Evolutionary conservation across 37 sponge, comb jelly and placozoan species (phyloP).

Genomic region (Axinella damicornis): DNA sequence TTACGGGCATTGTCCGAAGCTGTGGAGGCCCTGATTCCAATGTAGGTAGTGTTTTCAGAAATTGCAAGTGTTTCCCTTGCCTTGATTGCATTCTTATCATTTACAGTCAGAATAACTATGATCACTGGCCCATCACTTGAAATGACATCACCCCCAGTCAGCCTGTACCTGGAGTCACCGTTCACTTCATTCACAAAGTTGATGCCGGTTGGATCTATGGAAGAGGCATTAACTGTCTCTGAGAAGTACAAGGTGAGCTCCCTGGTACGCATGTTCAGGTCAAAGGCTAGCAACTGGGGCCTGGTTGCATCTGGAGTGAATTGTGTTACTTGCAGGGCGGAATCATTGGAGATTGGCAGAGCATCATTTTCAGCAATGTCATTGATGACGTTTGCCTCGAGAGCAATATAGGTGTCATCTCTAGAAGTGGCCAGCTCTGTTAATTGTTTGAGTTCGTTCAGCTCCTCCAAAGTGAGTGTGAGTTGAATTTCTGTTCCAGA

Average conservation of each 20-base stretch:
- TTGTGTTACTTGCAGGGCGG: slow-evolving; percentile 37
- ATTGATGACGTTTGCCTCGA: slow-evolving; percentile 67
- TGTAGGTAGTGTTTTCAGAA: slow-evolving; percentile 63
- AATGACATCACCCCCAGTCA: slow-evolving; percentile 69
- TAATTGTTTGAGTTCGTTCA: slow-evolving; percentile 76
- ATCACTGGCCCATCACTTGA: slow-evolving; percentile 67
- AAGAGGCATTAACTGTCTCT: slow-evolving; percentile 82
- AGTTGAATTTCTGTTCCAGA: slow-evolving; percentile 46
- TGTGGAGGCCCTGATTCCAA: slow-evolving; percentile 44
- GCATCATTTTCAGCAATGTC: slow-evolving; percentile 92
- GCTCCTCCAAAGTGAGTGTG: slow-evolving; percentile 52
- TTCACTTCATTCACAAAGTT: slow-evolving; percentile 56
- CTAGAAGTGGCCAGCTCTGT: slow-evolving; percentile 48
- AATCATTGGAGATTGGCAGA: slow-evolving; percentile 18
- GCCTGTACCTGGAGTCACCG: slow-evolving; percentile 39
- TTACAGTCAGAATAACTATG: slow-evolving; percentile 39
- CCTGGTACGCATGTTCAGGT: slow-evolving; percentile 70
- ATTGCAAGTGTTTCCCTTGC: slow-evolving; percentile 59
- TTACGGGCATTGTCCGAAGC: slow-evolving; percentile 83
- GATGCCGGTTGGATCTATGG: slow-evolving; percentile 69
- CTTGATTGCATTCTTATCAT: slow-evolving; percentile 89
- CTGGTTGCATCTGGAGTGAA: slow-evolving; percentile 73
- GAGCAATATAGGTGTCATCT: slow-evolving; percentile 58
- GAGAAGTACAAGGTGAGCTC: slow-evolving; percentile 73
- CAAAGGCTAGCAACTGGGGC: slow-evolving; percentile 65